Percentiles rank a stretch among this genome's conserved stretches.
phyloP scores from a whole-genome alignment of 1,140 invertebrate species.

The Thrips palmi region DNA sequence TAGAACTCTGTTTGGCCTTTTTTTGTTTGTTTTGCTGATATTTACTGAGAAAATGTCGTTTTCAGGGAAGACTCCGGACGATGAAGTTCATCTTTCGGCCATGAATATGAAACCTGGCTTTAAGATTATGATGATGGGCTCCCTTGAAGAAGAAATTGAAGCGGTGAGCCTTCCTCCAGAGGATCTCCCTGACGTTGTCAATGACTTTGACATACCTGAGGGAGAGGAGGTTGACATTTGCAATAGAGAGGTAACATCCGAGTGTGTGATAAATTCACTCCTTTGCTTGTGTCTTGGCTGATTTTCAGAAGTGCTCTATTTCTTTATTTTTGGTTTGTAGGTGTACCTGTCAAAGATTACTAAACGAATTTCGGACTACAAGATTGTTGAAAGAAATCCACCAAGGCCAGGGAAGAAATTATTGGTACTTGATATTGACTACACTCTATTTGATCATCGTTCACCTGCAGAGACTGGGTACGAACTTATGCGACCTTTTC shows the following conservation, averaged over 20 bases:
- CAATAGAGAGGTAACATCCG: constrained; percentile 38
- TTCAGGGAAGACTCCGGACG: constrained; percentile 61
- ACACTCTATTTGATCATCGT: constrained; percentile 89
- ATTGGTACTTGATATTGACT: constrained; percentile 91
- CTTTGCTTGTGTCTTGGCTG: neutral
- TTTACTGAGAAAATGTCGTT: constrained; percentile 5
- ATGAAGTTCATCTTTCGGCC: constrained; percentile 46
- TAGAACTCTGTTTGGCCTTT: constrained; percentile 1
- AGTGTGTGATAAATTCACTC: constrained; percentile 6
- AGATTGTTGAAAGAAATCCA: constrained; percentile 65
- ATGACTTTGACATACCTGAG: constrained; percentile 74
- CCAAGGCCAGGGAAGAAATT: constrained; percentile 71
- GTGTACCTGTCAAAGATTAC: constrained; percentile 61
- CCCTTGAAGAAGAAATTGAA: constrained; percentile 76
- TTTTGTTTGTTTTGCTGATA: neutral
- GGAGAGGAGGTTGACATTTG: constrained; percentile 71
- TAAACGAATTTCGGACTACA: constrained; percentile 67
- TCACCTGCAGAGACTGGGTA: constrained; percentile 72
- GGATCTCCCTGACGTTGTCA: constrained; percentile 65
- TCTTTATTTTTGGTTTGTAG: constrained; percentile 14
- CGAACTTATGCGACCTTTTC: constrained; percentile 85
- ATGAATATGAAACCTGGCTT: constrained; percentile 70
- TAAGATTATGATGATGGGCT: constrained; percentile 96
- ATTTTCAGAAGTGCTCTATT: neutral
- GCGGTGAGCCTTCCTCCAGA: constrained; percentile 58